phyloP scores from a whole-genome alignment of 1,140 invertebrate species.

The Drosophila saltans region DNA sequence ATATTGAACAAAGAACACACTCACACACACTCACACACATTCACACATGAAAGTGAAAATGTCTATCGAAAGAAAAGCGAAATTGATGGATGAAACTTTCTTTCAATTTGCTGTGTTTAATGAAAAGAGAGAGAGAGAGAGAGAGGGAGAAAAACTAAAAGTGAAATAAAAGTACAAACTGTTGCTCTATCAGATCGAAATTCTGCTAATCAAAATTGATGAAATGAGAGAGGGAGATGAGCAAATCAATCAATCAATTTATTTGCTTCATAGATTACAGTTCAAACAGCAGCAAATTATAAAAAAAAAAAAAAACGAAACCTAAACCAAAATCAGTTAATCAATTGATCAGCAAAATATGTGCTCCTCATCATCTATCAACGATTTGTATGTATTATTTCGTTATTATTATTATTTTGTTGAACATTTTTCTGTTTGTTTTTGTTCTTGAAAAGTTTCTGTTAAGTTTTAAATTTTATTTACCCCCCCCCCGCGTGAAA shows the following conservation, averaged over 20 bases:
- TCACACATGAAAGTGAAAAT: slow-evolving; percentile 8
- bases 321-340: neutral
- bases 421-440: neutral
- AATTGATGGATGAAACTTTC: slow-evolving; percentile 50
- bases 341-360: slow-evolving; percentile 10
- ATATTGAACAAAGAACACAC: slow-evolving; percentile 1
- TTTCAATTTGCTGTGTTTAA: slow-evolving; percentile 25
- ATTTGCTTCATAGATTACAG: slow-evolving; percentile 3
- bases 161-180: slow-evolving; percentile 37
- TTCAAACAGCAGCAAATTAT: slow-evolving; percentile 9
- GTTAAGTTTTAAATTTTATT: neutral
- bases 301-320: neutral
- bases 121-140: slow-evolving; percentile 11
- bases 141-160: neutral
- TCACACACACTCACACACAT: slow-evolving; percentile 5
- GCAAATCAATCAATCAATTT: slow-evolving; percentile 37
- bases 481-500: too few relatives aligned
- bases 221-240: slow-evolving; percentile 19
- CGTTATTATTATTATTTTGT: neutral
- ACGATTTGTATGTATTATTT: slow-evolving; percentile 55
- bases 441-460: neutral
- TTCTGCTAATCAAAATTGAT: slow-evolving; percentile 63
- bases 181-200: slow-evolving; percentile 25
- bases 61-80: slow-evolving; percentile 1
- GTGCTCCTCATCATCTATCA: slow-evolving; percentile 18